Conservation (phyloP, 1,140 invertebrate species). For the Lepidostoma basale region DNA sequence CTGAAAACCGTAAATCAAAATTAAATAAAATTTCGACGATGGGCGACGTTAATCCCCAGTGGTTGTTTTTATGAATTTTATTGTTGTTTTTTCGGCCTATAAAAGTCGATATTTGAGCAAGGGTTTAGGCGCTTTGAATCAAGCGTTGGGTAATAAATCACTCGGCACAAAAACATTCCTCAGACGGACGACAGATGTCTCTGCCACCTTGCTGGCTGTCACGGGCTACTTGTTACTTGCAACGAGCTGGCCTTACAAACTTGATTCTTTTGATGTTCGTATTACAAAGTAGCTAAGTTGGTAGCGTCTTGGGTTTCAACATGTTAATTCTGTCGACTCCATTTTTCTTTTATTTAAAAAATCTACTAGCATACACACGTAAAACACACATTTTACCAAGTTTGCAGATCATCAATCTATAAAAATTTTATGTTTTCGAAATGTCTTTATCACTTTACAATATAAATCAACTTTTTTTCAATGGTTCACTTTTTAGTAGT, state of each 20-base stretch:
- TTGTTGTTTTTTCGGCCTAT: slow-evolving; percentile 1
- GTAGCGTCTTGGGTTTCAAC: no score
- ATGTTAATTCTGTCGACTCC: no score
- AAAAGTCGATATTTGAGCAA: background rate
- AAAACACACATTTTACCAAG: no score
- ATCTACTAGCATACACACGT: no score
- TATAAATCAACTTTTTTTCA: no score
- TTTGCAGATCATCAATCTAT: no score
- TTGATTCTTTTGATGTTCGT: slow-evolving; percentile 15
- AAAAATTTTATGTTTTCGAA: no score
- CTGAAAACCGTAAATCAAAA: slow-evolving; percentile 34
- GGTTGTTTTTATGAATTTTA: background rate
- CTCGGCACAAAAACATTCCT: slow-evolving; percentile 33
- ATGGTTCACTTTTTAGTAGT: no score
- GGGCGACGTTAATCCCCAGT: background rate
- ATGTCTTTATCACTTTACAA: no score
- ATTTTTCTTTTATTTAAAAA: no score
- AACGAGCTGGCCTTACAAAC: background rate
- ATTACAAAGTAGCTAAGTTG: no score
- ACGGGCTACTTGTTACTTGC: slow-evolving; percentile 2
- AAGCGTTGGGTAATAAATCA: slow-evolving; percentile 29
- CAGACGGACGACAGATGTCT: slow-evolving; percentile 34
- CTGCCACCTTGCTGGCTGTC: slow-evolving; percentile 9
- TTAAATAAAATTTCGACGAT: slow-evolving; percentile 24
- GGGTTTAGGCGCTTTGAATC: background rate